phyloP scores from a whole-genome alignment of 2,888 invertebrate species.

The Seira ritae region DNA sequence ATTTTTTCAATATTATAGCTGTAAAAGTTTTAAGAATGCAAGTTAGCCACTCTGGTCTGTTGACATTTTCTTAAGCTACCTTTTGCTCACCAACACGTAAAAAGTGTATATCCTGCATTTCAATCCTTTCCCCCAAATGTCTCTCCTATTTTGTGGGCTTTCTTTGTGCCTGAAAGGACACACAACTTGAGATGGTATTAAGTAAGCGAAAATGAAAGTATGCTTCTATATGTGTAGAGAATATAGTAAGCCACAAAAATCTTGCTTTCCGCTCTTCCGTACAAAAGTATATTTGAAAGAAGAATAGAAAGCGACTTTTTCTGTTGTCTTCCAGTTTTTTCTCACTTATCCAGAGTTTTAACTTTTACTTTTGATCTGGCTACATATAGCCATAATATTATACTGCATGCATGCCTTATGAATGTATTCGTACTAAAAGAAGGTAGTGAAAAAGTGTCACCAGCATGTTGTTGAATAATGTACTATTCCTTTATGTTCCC shows the following conservation, averaged over 20 bases:
- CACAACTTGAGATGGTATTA: neutral
- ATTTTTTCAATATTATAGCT: conserved; percentile 26
- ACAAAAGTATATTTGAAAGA: conserved; percentile 23
- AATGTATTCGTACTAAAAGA: conserved; percentile 21
- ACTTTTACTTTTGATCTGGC: conserved; percentile 12
- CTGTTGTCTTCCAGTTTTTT: conserved; percentile 42
- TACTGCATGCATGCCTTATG: too few relatives aligned
- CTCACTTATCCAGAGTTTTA: conserved; percentile 35
- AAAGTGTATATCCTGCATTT: neutral
- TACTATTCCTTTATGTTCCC: conserved; percentile 55
- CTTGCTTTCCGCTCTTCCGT: neutral
- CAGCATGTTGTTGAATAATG: conserved; percentile 64
- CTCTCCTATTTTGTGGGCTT: neutral
- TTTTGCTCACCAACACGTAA: neutral
- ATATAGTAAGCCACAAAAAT: conserved; percentile 1
- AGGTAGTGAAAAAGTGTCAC: conserved; percentile 60
- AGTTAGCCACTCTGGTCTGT: neutral
- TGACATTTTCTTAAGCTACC: conserved; percentile 36
- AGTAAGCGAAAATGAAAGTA: neutral
- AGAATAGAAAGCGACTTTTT: conserved; percentile 51
- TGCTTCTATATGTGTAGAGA: neutral
- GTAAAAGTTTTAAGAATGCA: conserved; percentile 3
- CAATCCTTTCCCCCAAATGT: conserved; percentile 6
- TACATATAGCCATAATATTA: neutral
- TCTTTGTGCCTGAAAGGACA: conserved; percentile 1